phyloP scores from a whole-genome alignment of 2,888 invertebrate genomes.

The Tiphia femorata region DNA sequence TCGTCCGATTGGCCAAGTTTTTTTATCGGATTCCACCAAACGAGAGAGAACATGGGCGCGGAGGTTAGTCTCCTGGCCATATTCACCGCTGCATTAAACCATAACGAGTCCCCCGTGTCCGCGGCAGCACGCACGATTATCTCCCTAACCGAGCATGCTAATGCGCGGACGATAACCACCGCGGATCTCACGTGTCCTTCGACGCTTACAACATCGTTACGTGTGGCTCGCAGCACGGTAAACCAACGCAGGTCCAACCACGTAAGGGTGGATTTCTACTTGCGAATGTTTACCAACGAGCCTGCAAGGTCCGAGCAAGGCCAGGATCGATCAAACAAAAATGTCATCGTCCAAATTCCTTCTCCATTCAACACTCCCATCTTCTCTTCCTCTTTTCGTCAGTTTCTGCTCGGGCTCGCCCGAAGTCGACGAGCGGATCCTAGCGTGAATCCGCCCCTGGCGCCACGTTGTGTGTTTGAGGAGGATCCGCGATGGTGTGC shows the following conservation, averaged over 20 bases:
- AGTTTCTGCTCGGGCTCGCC: not conserved
- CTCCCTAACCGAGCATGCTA: conserved; percentile 37
- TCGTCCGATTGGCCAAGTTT: too few species aligned
- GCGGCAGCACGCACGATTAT: conserved; percentile 40
- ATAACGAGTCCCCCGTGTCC: conserved; percentile 39
- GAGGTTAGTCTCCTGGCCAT: not conserved
- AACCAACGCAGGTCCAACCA: not conserved
- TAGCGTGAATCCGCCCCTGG: conserved; percentile 53
- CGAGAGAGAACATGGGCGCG: not conserved
- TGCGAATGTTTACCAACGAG: too few species aligned
- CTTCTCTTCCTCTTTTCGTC: not conserved
- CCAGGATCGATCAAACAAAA: not conserved
- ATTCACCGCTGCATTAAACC: conserved; percentile 41
- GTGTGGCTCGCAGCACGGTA: conserved; percentile 20
- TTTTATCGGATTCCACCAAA: not conserved
- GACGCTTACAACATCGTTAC: conserved; percentile 36
- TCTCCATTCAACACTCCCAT: not conserved
- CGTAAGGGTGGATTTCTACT: too few species aligned
- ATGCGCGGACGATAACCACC: conserved; percentile 38
- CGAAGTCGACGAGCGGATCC: conserved; percentile 14
- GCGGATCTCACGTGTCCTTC: conserved; percentile 34
- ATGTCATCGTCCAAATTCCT: not conserved
- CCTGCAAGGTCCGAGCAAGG: too few species aligned
- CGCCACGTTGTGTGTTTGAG: conserved; percentile 38
- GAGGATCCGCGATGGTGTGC: conserved; percentile 36